Evolutionary conservation across 2,113 vertebrate genomes (phyloP).

Genomic region (Pavo muticus): DNA sequence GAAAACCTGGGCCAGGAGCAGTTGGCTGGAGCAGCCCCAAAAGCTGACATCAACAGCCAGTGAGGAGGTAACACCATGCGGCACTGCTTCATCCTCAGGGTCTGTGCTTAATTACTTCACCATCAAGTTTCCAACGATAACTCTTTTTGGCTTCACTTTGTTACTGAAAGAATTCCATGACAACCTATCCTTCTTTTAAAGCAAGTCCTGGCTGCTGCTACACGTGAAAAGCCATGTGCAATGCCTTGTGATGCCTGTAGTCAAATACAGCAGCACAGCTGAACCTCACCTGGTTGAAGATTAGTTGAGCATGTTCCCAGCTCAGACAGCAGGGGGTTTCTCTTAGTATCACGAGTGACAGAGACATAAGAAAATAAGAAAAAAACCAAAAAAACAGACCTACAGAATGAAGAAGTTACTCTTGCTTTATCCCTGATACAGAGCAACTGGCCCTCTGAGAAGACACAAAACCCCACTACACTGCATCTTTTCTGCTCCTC

Average conservation of each 20-base stretch:
- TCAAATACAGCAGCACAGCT: neutral
- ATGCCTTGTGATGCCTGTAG: neutral
- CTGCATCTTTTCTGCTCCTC: neutral
- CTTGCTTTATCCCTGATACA: neutral
- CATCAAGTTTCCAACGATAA: neutral
- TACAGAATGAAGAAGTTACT: neutral
- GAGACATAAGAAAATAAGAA: neutral
- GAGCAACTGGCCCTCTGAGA: neutral
- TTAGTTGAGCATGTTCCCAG: neutral
- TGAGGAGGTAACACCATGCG: neutral
- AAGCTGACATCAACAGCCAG: neutral
- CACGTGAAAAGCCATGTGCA: rapidly evolving
- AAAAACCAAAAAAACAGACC: neutral
- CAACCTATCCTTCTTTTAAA: neutral
- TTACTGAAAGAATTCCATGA: neutral
- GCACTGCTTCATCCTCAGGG: neutral
- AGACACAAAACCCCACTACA: neutral
- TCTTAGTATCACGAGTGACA: neutral
- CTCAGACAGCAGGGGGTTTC: neutral
- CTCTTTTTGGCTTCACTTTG: neutral
- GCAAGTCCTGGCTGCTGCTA: neutral
- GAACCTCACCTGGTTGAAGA: neutral
- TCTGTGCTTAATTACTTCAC: neutral
- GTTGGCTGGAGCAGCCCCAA: neutral
- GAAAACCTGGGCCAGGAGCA: neutral